Conservation (phyloP, 53 echinoderm and acorn worm species). For the Zoroaster sp. region DNA sequence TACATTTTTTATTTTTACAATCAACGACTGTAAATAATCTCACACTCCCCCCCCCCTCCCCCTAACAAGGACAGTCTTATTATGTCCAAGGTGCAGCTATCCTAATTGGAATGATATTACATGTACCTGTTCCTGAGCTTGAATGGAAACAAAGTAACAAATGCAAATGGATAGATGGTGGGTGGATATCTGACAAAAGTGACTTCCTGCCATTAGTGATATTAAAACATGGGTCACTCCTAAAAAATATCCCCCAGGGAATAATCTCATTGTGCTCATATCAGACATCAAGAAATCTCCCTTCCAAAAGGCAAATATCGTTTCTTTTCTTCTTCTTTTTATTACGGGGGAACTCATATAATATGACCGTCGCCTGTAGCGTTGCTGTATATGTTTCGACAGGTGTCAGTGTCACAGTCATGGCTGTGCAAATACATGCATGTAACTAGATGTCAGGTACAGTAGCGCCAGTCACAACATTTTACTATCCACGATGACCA, state of each 20-base stretch:
- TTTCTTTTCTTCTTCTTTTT: not conserved
- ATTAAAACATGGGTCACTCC: not conserved
- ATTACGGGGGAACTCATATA: not conserved
- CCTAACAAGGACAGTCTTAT: too few species aligned
- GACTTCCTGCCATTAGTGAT: slow-evolving; percentile 1
- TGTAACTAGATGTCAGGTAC: not conserved
- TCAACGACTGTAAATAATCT: too few species aligned
- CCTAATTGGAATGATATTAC: not conserved
- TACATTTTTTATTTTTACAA: too few species aligned
- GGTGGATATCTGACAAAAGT: not conserved
- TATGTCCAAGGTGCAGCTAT: not conserved
- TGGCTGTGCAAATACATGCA: not conserved
- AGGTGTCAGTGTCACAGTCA: not conserved
- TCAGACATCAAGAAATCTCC: not conserved
- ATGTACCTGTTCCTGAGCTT: not conserved
- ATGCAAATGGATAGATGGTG: not conserved
- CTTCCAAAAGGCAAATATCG: too few species aligned
- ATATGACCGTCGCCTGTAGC: not conserved
- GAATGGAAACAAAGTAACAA: not conserved
- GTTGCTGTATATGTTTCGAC: not conserved
- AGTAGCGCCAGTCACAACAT: too few species aligned
- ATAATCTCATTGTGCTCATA: not conserved
- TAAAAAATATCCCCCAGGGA: not conserved
- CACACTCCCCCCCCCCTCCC: too few species aligned
- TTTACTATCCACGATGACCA: too few species aligned